Percentiles rank a stretch among this genome's conserved stretches.
phyloP scores from a whole-genome alignment of 2,797 vertebrate genomes.

The Sebastes vulpes region DNA sequence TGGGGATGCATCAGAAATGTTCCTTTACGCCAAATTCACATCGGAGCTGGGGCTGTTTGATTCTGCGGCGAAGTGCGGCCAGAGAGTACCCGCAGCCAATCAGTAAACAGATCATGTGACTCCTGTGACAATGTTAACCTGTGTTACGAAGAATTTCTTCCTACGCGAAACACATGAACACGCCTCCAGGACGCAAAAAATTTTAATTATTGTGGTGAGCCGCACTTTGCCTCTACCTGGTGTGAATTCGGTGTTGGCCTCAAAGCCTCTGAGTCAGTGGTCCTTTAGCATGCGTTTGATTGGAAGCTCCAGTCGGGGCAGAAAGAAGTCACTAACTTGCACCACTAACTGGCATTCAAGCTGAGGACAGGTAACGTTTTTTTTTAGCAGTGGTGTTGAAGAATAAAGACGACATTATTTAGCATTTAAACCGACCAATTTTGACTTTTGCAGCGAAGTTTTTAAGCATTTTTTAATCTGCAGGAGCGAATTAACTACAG shows the following conservation, averaged over 20 bases:
- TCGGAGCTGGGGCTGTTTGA: no score
- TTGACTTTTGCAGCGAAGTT: neutral
- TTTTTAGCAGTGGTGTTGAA: neutral
- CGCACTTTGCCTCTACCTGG: no score
- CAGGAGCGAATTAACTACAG: neutral
- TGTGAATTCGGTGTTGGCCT: neutral
- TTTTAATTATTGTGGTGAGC: rapidly evolving
- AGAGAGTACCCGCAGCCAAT: no score
- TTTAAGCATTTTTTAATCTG: neutral
- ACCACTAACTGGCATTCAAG: neutral
- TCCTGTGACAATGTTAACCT: no score
- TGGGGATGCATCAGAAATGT: neutral
- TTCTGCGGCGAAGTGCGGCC: no score
- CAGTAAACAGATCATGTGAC: no score
- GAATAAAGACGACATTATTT: neutral
- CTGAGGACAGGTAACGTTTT: no score
- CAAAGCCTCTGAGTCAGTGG: neutral
- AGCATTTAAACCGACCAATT: neutral
- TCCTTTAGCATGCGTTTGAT: neutral
- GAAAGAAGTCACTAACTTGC: neutral
- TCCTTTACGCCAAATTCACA: neutral
- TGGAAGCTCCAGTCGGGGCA: neutral
- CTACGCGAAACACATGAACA: no score
- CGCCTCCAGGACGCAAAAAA: rapidly evolving
- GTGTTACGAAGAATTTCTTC: no score